phyloP scores from a whole-genome alignment of 2,797 vertebrate genomes.

The Coranthus polyacanthus region DNA sequence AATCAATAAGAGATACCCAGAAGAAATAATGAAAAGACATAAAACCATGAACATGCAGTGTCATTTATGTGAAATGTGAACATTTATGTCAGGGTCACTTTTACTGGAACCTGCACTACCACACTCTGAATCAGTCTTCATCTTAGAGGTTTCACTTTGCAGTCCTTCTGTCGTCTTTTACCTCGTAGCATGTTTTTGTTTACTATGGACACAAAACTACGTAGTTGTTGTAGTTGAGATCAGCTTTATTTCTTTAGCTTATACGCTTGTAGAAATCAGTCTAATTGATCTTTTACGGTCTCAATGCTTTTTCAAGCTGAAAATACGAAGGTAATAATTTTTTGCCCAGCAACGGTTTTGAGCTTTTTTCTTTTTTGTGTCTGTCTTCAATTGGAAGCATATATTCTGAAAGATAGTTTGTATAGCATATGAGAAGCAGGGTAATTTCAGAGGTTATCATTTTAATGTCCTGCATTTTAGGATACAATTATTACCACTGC shows the following conservation, averaged over 20 bases:
- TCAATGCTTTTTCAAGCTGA: constrained; percentile 18
- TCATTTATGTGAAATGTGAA: too few relatives aligned
- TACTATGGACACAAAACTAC: neutral
- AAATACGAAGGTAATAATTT: constrained; percentile 16
- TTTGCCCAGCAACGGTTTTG: constrained; percentile 18
- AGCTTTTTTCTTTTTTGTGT: constrained; percentile 6
- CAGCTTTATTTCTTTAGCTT: constrained; percentile 8
- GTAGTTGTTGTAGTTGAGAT: neutral
- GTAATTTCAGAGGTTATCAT: constrained; percentile 60
- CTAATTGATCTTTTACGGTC: constrained; percentile 17
- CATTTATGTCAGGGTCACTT: fast-evolving
- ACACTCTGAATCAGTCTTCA: too few relatives aligned
- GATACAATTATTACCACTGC: constrained; percentile 61
- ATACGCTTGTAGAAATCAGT: constrained; percentile 1
- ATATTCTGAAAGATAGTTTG: constrained; percentile 20
- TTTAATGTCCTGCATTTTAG: constrained; percentile 55
- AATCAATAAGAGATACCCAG: too few relatives aligned
- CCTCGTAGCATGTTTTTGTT: neutral
- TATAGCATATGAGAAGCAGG: constrained; percentile 23
- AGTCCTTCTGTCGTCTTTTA: neutral
- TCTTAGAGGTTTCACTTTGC: neutral
- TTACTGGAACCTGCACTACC: too few relatives aligned
- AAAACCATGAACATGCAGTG: too few relatives aligned
- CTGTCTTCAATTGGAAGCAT: constrained; percentile 27
- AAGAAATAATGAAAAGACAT: too few relatives aligned